phyloP scores from a whole-genome alignment of 2,797 vertebrate species.

The Betta splendens region DNA sequence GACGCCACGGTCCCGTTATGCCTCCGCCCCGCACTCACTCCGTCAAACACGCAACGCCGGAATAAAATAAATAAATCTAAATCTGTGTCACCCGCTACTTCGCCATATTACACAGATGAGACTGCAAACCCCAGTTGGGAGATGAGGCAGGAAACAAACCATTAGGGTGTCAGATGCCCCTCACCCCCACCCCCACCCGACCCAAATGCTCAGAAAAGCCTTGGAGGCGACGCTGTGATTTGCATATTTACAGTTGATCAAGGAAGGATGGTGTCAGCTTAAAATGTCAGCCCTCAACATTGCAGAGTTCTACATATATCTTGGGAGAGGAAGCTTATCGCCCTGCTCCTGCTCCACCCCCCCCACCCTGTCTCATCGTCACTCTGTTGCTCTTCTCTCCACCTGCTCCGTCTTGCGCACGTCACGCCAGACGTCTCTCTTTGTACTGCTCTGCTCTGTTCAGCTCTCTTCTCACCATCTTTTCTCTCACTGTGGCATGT shows the following conservation, averaged over 20 bases:
- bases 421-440: slow-evolving; percentile 3
- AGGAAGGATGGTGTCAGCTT: slow-evolving; percentile 62
- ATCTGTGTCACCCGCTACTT: slow-evolving; percentile 39
- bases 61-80: slow-evolving; percentile 1
- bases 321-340: slow-evolving; percentile 35
- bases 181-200: neutral
- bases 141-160: slow-evolving; percentile 32
- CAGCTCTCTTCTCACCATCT: neutral
- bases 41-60: slow-evolving; percentile 11
- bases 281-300: slow-evolving; percentile 52
- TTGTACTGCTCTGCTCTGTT: neutral
- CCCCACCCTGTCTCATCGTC: slow-evolving; percentile 15
- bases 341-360: slow-evolving; percentile 7
- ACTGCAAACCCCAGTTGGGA: slow-evolving; percentile 20
- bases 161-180: slow-evolving; percentile 39
- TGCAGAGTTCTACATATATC: slow-evolving; percentile 41
- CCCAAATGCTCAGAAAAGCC: slow-evolving; percentile 34
- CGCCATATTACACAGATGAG: slow-evolving; percentile 32
- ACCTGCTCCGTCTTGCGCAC: slow-evolving; percentile 5
- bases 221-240: slow-evolving; percentile 41
- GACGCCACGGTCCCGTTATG: slow-evolving; percentile 31
- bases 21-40: neutral
- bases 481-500: slow-evolving; percentile 2
- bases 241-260: slow-evolving; percentile 64
- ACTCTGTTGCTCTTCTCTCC: slow-evolving; percentile 17